Percentiles rank a stretch among this genome's conserved stretches.
These are phyloP conservation scores for Slavum lentiscoides DNA, from an alignment of 2,888 invertebrate species.

Conservation along the genomic window DNA sequence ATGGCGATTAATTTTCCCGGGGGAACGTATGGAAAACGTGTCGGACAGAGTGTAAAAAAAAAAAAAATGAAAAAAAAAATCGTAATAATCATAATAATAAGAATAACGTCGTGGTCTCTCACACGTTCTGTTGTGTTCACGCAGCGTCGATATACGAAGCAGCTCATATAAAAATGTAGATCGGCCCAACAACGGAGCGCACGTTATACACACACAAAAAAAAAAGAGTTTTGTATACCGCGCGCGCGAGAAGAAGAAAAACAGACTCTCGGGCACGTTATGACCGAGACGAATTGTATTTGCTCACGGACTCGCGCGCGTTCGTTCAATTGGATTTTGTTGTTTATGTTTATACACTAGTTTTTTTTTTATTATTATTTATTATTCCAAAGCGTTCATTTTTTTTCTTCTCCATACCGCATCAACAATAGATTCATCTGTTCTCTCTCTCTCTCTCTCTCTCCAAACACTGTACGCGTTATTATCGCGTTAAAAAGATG, in stretches of 20 bases:
- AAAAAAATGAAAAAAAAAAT: background rate
- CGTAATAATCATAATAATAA: background rate
- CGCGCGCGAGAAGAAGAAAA: background rate
- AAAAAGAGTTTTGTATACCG: background rate
- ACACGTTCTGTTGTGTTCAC: constrained; percentile 41
- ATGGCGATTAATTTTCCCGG: constrained; percentile 52
- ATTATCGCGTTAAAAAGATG: constrained; percentile 53
- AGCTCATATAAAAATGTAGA: constrained; percentile 53
- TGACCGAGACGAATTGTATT: constrained; percentile 53
- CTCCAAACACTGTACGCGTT: constrained; percentile 52
- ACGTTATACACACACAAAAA: background rate
- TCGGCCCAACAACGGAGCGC: background rate
- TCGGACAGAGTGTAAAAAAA: constrained; percentile 11
- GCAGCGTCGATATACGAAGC: constrained; percentile 24
- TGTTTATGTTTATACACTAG: constrained; percentile 50
- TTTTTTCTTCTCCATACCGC: constrained; percentile 36
- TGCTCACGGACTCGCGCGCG: constrained; percentile 47
- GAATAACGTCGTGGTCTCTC: constrained; percentile 28
- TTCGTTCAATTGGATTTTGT: constrained; percentile 52
- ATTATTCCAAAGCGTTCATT: constrained; percentile 49
- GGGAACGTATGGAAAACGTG: constrained; percentile 36
- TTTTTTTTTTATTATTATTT: constrained; percentile 47
- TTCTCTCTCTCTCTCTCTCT: background rate
- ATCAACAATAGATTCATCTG: constrained; percentile 51
- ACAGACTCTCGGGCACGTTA: constrained; percentile 46